Percentiles rank a stretch among this genome's conserved stretches.
Evolutionary conservation across 2,888 invertebrate species (phyloP).

Genomic region (Napeogenes sylphis): DNA sequence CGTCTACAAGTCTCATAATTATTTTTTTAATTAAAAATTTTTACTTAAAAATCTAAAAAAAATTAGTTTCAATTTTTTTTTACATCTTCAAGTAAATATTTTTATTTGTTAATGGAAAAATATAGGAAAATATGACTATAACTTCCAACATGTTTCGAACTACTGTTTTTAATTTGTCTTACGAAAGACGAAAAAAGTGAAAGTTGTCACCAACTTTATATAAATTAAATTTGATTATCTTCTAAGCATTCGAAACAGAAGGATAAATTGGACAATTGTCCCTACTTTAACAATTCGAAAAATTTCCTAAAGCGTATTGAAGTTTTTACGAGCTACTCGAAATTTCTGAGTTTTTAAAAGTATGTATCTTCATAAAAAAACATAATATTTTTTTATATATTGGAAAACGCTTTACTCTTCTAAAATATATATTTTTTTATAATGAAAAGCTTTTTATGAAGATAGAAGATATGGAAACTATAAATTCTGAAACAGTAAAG

Average conservation of each 20-base stretch:
- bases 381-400: conserved; percentile 12
- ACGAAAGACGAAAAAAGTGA: conserved; percentile 17
- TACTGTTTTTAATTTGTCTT: conserved; percentile 24
- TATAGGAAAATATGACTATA: not conserved
- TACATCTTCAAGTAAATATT: too few relatives aligned
- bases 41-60: conserved; percentile 2
- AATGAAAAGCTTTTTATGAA: too few relatives aligned
- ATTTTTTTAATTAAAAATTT: conserved; percentile 23
- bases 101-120: too few relatives aligned
- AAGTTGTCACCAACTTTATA: conserved; percentile 21
- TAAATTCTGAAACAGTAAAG: too few relatives aligned
- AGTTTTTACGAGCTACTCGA: conserved; percentile 22
- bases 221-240: conserved; percentile 54
- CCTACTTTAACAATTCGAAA: conserved; percentile 13
- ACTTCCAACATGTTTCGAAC: conserved; percentile 13
- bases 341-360: conserved; percentile 17
- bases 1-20: conserved; percentile 52
- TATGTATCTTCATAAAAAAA: conserved; percentile 14
- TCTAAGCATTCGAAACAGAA: conserved; percentile 37
- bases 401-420: not conserved
- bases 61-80: too few relatives aligned
- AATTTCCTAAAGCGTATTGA: conserved; percentile 11
- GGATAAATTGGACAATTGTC: conserved; percentile 38
- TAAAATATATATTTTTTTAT: too few relatives aligned
- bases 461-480: too few relatives aligned